Conservation (phyloP, 2,888 invertebrate genomes). For the Gastrophysa polygoni region DNA sequence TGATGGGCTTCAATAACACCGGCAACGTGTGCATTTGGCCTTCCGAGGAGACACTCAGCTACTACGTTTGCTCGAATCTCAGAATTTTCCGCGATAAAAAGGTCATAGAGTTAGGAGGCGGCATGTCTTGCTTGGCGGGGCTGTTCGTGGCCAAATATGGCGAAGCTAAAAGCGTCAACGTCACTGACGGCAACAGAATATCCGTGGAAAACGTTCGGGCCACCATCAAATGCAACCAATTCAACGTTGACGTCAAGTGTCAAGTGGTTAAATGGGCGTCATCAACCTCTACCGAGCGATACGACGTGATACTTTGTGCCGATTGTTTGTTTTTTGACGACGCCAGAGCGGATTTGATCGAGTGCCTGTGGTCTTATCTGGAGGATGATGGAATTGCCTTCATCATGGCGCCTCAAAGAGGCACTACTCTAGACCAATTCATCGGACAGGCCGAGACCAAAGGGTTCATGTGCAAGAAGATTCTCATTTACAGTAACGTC, state of each 20-base stretch:
- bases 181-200: slow-evolving; percentile 80
- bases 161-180: slow-evolving; percentile 66
- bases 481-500: slow-evolving; percentile 66
- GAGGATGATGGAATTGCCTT: slow-evolving; percentile 68
- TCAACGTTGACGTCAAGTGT: slow-evolving; percentile 62
- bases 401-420: slow-evolving; percentile 78
- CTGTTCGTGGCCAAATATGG: slow-evolving; percentile 73
- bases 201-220: slow-evolving; percentile 75
- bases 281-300: slow-evolving; percentile 57
- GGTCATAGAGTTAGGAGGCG: slow-evolving; percentile 81
- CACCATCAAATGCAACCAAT: slow-evolving; percentile 69
- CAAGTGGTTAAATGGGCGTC: slow-evolving; percentile 64
- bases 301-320: slow-evolving; percentile 76
- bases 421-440: slow-evolving; percentile 73
- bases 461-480: slow-evolving; percentile 65
- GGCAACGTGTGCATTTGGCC: slow-evolving; percentile 83
- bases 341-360: slow-evolving; percentile 68
- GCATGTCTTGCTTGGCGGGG: slow-evolving; percentile 84
- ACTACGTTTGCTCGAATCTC: slow-evolving; percentile 69
- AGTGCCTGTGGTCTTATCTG: slow-evolving; percentile 70
- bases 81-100: slow-evolving; percentile 69
- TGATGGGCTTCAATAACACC: slow-evolving; percentile 83
- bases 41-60: slow-evolving; percentile 76
- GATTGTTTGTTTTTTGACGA: slow-evolving; percentile 83
- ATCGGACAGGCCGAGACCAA: slow-evolving; percentile 65